Evolutionary conservation across 1,140 invertebrate genomes (phyloP), one percentile per base, ranked within the genome.

Genomic region (Pseudomyrmex cubaensis): DNA sequence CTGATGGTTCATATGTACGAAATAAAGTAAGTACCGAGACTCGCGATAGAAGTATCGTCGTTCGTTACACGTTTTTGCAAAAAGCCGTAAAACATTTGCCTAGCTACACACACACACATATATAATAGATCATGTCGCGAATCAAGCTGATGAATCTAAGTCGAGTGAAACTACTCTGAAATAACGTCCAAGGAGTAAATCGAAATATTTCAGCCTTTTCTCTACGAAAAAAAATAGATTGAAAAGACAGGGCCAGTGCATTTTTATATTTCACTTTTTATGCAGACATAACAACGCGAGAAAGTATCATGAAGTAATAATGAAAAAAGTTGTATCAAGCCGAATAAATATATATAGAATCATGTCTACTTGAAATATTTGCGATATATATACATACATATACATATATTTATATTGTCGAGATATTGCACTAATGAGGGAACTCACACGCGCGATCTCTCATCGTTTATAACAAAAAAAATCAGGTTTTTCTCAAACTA

Each of bases 201-300:
- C 25, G 22, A 46, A 35, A 35, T 35, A 35, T 35, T 35, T 35
- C 35, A 35, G 35, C 35, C 35, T 13, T 35, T 69, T 15, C 20
- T 80, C 54, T 22, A 17, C 48, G 25, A 25, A 35, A 35, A 35
- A 35, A 82, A n/a, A 46, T 75, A 15, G 52, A 69, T 56, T 20
- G n/a, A 82, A 57, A 35, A 54, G 52, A 9, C 56, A 56, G 57
- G 50, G 9, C 22, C 59, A 78, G 75, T 80, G 66, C 85, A 87
- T 89, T 90, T 90, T 87, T 87, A 87, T 90, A 90, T 85, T 78
- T 85, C 74, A 82, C 73, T 90, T 89, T 86, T 86, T 83, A 90
- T 67, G 63, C 44, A 25, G 83, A 67, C 15, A 2, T 1, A 35
- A 35, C 35, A 35, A 69, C 25, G 25, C 2, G 10, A 61, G 25